Base-by-base conservation (phyloP, 2,797 vertebrate genomes). In the Crypturellus tataupa region DNA sequence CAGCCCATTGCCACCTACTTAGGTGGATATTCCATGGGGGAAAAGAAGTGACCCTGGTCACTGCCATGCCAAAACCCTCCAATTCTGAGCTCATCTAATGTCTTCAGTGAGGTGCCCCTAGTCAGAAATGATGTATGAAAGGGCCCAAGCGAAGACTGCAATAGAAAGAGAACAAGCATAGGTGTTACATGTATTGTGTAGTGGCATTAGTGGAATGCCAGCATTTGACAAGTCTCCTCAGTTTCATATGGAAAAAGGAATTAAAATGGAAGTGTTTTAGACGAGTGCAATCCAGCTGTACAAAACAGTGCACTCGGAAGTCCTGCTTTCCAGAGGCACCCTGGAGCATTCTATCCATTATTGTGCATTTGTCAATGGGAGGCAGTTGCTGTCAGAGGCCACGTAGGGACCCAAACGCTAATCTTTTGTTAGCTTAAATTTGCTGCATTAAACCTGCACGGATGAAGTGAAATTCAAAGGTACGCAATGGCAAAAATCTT, bases 381-480 rank as follows among this genome's bases (percentile, higher is more conserved):
- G 59, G 81, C 68, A 80, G 67, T 33, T 68, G 76, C 90, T 76
- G 78, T 71, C 93, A 93, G 65, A 53, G 15, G 58, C 49, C 35
- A 81, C 40, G 13, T 27, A 75, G 3, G 89, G 70, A 84, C 63
- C 89, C 81, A 87, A 92, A 88, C 31, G 40, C 77, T 93, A 78
- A 89, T 83, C 83, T 59, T 68, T 59, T 40, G 29, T 49, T 63
- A 76, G 59, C 40, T 86, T 76, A 62, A 15, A 53, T 65, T 71
- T 83, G 69, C 79, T 83, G 72, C 80, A 88, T 81, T 90, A 83
- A 93, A 27, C 27, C 44, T 53, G 12, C 49, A 62, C 37, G n/a
- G 71, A 77, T 42, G 60, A 68, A 65, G 40, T 12, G 14, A 73
- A 86, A 53, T 75, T 87, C 49, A 65, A 60, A 89, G 33, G 46